Conservation (phyloP, 2,797 vertebrate genomes). For the Rallus crepitans region DNA sequence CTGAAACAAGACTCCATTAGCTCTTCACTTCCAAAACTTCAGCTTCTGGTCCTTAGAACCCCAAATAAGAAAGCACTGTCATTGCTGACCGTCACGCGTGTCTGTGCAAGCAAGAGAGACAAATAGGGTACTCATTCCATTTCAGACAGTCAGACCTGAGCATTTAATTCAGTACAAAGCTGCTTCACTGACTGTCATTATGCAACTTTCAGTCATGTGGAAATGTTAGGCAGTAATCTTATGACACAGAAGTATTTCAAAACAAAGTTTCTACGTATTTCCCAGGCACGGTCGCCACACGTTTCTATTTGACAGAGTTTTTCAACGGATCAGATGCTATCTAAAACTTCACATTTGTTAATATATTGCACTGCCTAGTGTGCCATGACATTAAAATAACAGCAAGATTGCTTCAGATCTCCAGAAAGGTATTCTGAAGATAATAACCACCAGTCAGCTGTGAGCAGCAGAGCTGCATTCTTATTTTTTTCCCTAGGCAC, state of each 20-base stretch:
- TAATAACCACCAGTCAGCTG: not conserved
- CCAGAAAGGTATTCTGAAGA: not conserved
- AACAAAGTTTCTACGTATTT: not conserved
- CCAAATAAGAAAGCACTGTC: not conserved
- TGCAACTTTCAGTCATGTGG: not conserved
- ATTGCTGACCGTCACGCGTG: not conserved
- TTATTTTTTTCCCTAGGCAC: not conserved
- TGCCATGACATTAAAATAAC: not conserved
- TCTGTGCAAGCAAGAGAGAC: not conserved
- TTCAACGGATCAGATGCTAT: not conserved
- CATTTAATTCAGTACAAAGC: not conserved
- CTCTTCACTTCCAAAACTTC: not conserved
- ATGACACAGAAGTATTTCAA: not conserved
- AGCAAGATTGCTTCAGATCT: not conserved
- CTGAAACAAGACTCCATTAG: not conserved
- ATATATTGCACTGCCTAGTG: not conserved
- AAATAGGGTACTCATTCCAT: fast-evolving
- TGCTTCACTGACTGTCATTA: not conserved
- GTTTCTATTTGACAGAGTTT: not conserved
- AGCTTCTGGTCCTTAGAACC: not conserved
- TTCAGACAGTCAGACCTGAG: not conserved
- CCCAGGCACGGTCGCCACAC: not conserved
- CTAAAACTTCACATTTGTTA: not conserved
- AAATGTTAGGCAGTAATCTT: not conserved
- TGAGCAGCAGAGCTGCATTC: not conserved